Evolutionary conservation across 2,888 invertebrate genomes (phyloP).

Genomic region (Hydropsyche betteni): DNA sequence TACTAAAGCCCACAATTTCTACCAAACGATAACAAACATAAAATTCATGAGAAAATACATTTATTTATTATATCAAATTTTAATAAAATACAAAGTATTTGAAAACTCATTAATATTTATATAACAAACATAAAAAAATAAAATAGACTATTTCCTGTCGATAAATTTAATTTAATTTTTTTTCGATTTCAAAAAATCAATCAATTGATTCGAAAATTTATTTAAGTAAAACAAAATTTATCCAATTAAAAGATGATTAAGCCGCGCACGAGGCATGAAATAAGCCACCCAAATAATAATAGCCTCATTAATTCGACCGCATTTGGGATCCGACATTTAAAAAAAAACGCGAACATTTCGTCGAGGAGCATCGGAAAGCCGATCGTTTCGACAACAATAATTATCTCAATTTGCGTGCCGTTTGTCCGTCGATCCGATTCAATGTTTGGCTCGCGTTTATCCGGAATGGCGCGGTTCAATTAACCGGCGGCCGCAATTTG

Average conservation of each 20-base stretch:
- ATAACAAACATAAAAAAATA: background rate
- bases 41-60: background rate
- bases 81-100: no score
- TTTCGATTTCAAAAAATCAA: no score
- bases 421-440: constrained; percentile 8
- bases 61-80: background rate
- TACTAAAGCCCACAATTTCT: no score
- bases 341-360: no score
- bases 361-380: background rate
- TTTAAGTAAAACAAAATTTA: no score
- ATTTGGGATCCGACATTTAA: no score
- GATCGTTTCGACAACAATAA: background rate
- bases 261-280: no score
- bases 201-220: no score
- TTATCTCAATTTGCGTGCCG: background rate
- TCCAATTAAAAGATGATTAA: no score
- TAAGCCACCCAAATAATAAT: no score
- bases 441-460: constrained; percentile 9
- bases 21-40: no score
- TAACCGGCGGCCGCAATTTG: constrained; percentile 24
- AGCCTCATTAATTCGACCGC: no score
- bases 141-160: background rate
- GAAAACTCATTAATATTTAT: background rate
- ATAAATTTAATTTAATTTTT: background rate
- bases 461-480: constrained; percentile 26